Evolutionary conservation across 2,888 invertebrate species (phyloP).

Genomic region (Nematopogon swammerdamellus): DNA sequence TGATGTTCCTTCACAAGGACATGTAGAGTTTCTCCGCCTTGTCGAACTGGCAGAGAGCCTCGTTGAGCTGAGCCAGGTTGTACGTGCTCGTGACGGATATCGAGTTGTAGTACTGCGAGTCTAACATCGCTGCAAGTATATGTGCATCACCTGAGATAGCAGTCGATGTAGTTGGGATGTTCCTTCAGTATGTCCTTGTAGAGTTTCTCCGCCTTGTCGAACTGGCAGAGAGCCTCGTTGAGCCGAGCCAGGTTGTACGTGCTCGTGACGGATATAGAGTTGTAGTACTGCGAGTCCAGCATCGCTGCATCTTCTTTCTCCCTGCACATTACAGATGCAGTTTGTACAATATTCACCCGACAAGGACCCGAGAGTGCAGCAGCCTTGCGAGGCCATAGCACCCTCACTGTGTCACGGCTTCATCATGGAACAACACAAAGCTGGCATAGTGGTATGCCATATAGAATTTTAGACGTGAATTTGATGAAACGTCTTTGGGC

Average conservation of each 20-base stretch:
- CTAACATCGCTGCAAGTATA: conserved; percentile 61
- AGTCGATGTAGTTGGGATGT: conserved; percentile 98
- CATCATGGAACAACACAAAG: no score
- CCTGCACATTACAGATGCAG: conserved; percentile 39
- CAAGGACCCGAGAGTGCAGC: no score
- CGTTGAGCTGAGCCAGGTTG: conserved; percentile 91
- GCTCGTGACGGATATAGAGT: conserved; percentile 93
- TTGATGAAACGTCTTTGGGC: no score
- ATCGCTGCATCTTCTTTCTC: conserved; percentile 81
- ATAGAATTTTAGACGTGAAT: no score
- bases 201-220: conserved; percentile 91
- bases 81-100: conserved; percentile 96
- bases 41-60: conserved; percentile 89
- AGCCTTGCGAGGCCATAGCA: no score
- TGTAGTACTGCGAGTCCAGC: conserved; percentile 87
- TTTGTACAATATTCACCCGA: no score
- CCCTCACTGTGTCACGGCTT: no score
- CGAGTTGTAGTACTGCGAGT: conserved; percentile 92
- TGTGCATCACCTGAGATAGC: conserved; percentile 61
- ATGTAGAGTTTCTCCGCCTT: conserved; percentile 93
- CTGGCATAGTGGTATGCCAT: no score
- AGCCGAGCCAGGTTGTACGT: conserved; percentile 94
- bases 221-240: conserved; percentile 88
- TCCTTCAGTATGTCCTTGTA: conserved; percentile 97
- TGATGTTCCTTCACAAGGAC: conserved; percentile 76